phyloP scores from a whole-genome alignment of 1,140 invertebrate species.

The Magallana gigas region DNA sequence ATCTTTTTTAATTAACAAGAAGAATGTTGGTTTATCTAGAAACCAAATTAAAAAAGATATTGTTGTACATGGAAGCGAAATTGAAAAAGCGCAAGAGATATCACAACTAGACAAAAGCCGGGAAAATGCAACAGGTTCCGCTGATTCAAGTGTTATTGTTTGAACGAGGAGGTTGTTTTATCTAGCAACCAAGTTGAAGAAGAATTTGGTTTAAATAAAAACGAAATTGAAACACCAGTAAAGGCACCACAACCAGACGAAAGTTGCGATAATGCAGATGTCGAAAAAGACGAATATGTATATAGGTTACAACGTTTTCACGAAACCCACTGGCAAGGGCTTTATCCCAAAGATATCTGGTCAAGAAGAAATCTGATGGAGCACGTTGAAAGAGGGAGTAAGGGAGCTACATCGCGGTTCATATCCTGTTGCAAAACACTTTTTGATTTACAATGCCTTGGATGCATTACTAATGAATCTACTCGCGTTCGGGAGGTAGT shows the following conservation, averaged over 20 bases:
- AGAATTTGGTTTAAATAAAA: too few species aligned
- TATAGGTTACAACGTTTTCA: not conserved
- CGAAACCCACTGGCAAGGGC: not conserved
- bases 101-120: too few species aligned
- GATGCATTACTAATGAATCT: not conserved
- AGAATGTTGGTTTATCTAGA: too few species aligned
- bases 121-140: not conserved
- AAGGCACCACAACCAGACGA: too few species aligned
- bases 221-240: too few species aligned
- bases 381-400: not conserved
- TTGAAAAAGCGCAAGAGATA: too few species aligned
- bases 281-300: not conserved
- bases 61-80: too few species aligned
- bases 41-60: too few species aligned
- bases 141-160: too few species aligned
- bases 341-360: not conserved
- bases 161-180: too few species aligned
- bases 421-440: slow-evolving; percentile 3
- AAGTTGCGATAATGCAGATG: not conserved
- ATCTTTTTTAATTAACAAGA: too few species aligned
- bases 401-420: not conserved
- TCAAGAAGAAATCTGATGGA: not conserved
- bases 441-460: not conserved
- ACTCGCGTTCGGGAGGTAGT: not conserved
- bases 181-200: too few species aligned